Evolutionary conservation across 2,113 vertebrate genomes (phyloP), one percentile per base, ranked within the genome.

Genomic region (Amphilophus citrinellus): DNA sequence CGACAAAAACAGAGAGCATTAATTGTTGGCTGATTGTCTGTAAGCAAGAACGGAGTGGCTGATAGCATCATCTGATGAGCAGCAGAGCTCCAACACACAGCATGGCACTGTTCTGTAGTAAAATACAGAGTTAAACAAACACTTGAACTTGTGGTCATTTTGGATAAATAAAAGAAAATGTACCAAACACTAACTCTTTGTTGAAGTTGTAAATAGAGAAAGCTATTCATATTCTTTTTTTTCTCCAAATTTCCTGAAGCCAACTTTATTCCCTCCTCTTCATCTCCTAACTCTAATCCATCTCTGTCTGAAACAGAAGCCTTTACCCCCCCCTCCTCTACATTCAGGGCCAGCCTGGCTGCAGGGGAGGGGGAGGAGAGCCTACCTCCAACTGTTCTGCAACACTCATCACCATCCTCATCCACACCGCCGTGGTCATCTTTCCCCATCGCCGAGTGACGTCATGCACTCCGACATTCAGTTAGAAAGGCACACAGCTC

Each of bases 301-400:
- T 71, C 71, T 73, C 59, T 61, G 37, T 77, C 56, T 61, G 20
- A 85, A 82, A 13, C 77, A 9, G 39, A 76, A 30, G 20, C 53
- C 30, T 27, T 59, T 30, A 32, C 57, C 71, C 77, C 22, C 82
- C 63, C 22, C 82, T 18, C 76, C 77, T 24, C 76, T 80, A 80
- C 81, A 90, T 91, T 96, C 97, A 96, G 98, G 97, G 94, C 98
- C 98, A 89, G 98, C 98, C 98, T 92, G 96, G 95, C 96, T 93
- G 96, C 88, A 95, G 95, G 90, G 95, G 94, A 90, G 27, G 2
- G 95, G 94, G 90, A 3, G 32, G 88, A 91, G 94, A 86, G 61
- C 56, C 87, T 5, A 56, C 75, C 84, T 4, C 77, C 82, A 17
- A 30, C 62, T 81, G 61, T 79, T 84, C 87, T 59, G 79, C 77